Conservation (phyloP, 1,140 invertebrate genomes). For the Zaprionus camerounensis region DNA sequence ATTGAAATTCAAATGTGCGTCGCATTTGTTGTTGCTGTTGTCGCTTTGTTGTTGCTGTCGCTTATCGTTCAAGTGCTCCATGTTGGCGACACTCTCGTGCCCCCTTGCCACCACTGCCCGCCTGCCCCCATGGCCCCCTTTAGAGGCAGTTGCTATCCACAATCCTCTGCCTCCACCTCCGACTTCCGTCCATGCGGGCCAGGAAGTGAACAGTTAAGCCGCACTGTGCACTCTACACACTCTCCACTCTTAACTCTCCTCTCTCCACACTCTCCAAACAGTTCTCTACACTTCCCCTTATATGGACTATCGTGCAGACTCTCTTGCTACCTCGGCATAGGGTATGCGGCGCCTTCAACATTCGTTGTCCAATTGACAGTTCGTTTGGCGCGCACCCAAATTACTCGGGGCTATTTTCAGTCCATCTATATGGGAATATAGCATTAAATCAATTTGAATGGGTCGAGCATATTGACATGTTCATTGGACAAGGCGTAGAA, state of each 20-base stretch:
- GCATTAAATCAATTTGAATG: slow-evolving; percentile 17
- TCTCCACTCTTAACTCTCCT: not conserved
- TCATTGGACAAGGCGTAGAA: not conserved
- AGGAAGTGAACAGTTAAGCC: slow-evolving; percentile 79
- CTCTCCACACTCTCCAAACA: not conserved
- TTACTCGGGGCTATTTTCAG: slow-evolving; percentile 1
- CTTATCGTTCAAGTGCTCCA: slow-evolving; percentile 68
- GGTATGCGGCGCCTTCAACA: slow-evolving; percentile 9
- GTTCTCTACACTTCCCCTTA: slow-evolving; percentile 2
- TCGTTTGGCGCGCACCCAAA: slow-evolving; percentile 11
- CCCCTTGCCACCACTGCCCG: slow-evolving; percentile 22
- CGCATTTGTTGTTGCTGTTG: slow-evolving; percentile 29
- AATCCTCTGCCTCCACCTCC: slow-evolving; percentile 7
- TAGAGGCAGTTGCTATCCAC: slow-evolving; percentile 28
- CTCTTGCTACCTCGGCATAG: not conserved
- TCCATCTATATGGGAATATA: not conserved
- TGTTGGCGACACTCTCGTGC: slow-evolving; percentile 48
- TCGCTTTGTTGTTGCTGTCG: slow-evolving; percentile 54
- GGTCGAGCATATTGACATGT: slow-evolving; percentile 26
- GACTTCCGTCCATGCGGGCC: slow-evolving; percentile 78
- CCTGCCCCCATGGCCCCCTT: slow-evolving; percentile 25
- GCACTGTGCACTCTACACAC: not conserved
- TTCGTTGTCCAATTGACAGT: slow-evolving; percentile 15
- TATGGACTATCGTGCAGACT: slow-evolving; percentile 34
- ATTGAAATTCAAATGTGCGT: slow-evolving; percentile 81